These are phyloP conservation scores for Agapostemon virescens DNA, from an alignment of 2,888 invertebrate species.

Conservation along the genomic window DNA sequence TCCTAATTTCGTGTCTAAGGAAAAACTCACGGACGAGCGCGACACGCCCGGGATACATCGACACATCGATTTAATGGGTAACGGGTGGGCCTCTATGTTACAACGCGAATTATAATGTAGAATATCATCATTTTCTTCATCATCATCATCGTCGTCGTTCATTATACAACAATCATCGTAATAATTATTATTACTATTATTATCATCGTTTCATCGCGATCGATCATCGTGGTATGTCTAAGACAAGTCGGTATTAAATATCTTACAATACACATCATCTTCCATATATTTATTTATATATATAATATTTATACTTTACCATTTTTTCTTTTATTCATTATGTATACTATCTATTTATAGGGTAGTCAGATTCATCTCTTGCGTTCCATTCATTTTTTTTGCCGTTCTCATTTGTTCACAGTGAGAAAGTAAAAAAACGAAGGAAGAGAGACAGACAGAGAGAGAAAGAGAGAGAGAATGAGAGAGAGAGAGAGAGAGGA, in stretches of 20 bases:
- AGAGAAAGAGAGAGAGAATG: not conserved
- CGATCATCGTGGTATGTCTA: slow-evolving; percentile 74
- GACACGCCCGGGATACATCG: slow-evolving; percentile 77
- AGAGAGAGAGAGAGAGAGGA: not conserved
- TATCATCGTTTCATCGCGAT: slow-evolving; percentile 66
- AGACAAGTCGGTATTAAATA: slow-evolving; percentile 77
- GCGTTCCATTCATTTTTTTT: slow-evolving; percentile 66
- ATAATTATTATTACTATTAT: slow-evolving; percentile 66
- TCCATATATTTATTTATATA: slow-evolving; percentile 74
- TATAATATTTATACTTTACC: slow-evolving; percentile 73
- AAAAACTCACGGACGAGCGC: slow-evolving; percentile 62
- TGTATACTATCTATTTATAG: slow-evolving; percentile 76
- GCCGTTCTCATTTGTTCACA: slow-evolving; percentile 67
- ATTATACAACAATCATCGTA: slow-evolving; percentile 66
- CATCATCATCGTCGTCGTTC: slow-evolving; percentile 59
- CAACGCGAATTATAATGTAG: slow-evolving; percentile 75
- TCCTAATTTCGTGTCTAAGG: slow-evolving; percentile 9
- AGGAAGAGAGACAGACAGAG: not conserved
- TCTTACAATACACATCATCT: slow-evolving; percentile 78
- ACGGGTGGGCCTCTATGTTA: slow-evolving; percentile 77
- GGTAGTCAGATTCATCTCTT: slow-evolving; percentile 76
- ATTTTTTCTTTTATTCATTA: slow-evolving; percentile 70
- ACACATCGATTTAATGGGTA: slow-evolving; percentile 78
- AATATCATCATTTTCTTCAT: slow-evolving; percentile 64
- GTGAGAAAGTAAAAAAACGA: slow-evolving; percentile 61